Evolutionary conservation across 2,113 vertebrate species (phyloP), one percentile per base, ranked within the genome.

Genomic region (Australoheros scitulus): DNA sequence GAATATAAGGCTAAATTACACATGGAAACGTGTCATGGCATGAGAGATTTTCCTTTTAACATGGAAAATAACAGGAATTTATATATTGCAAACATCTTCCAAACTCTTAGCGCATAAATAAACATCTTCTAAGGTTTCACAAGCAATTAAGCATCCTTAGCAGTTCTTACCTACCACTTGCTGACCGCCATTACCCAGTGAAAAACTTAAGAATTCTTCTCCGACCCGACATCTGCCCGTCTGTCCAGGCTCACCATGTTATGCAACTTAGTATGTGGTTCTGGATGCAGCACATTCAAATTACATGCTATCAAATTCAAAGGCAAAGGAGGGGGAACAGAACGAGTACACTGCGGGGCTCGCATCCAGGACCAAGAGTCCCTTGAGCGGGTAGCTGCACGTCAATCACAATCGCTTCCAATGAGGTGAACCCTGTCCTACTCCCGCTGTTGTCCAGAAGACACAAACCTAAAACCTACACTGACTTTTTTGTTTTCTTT

Each of bases 241-340:
- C 38, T 24, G 55, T 88, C 87, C 87, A 90, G 87, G 81, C 85
- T 87, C 80, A 87, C 91, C 84, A 88, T 80, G 85, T 94, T 93
- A 94, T 90, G 92, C 86, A 94, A 92, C 84, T 84, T 80, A 82
- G 82, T 84, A 70, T 92, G 92, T 41, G 92, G 93, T 94, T 95
- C 93, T 94, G 91, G 91, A 93, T 80, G 72, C 80, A 86, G 88
- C 47, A 47, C 91, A 87, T 92, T 93, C 88, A 95, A 96, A 95
- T 94, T 92, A 93, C 86, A 95, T 89, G 91, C 89, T 95, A 95
- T 95, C 88, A 10, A 81, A 94, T 95, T 94, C 91, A 94, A 94
- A 92, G 58, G 47, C 68, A n/a, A 79, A 76, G 72, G 59, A 10
- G 83, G 80, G 74, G 61, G 72, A 7, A 81, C 47, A 17, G 76